Conservation (phyloP, 2,797 vertebrate genomes). For the Champsocephalus gunnari region DNA sequence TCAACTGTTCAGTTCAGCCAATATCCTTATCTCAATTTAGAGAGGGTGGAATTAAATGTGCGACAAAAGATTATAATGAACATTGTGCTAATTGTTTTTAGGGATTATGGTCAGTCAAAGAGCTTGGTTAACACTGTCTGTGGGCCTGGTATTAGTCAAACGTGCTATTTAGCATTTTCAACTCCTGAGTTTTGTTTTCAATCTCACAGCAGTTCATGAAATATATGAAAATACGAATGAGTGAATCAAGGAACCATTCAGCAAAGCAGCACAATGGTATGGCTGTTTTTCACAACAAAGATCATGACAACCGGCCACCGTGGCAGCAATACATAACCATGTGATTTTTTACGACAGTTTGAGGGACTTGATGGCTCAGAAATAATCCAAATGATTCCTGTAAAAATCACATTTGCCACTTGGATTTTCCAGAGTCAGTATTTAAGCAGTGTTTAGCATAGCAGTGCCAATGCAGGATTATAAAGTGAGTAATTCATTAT, state of each 20-base stretch:
- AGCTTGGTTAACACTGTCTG: constrained; percentile 7
- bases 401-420: not conserved
- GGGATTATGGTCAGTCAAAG: constrained; percentile 22
- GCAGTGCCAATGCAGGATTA: not conserved
- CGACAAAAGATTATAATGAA: constrained; percentile 22
- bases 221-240: no score
- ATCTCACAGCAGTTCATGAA: no score
- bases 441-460: not conserved
- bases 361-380: not conserved
- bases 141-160: not conserved
- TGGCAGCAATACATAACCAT: not conserved
- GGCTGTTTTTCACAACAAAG: not conserved
- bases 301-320: not conserved
- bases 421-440: not conserved
- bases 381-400: not conserved
- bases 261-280: not conserved
- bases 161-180: not conserved
- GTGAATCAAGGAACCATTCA: no score
- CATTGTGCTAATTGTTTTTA: not conserved
- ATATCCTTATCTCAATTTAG: constrained; percentile 23
- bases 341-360: not conserved
- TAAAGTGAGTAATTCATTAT: not conserved
- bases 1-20: constrained; percentile 32
- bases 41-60: constrained; percentile 1
- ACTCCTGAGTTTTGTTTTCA: not conserved